phyloP scores from a whole-genome alignment of 2,888 invertebrate species.

The Odontomyia ornata region DNA sequence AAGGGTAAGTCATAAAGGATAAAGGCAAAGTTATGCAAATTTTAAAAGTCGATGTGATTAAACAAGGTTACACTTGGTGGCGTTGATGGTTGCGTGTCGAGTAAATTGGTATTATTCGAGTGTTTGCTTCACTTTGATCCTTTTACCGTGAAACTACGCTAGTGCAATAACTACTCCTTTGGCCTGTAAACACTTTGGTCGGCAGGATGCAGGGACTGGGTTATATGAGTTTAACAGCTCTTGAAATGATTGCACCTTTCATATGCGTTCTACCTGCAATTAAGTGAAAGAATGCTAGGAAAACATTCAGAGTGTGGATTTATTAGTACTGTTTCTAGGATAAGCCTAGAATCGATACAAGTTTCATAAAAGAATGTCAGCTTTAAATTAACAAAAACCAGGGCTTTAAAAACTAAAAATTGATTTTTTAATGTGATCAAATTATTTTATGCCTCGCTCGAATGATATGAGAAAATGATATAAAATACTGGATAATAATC shows the following conservation, averaged over 20 bases:
- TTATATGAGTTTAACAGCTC: constrained; percentile 39
- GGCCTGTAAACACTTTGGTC: not conserved
- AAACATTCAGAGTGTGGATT: not conserved
- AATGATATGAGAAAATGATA: no score
- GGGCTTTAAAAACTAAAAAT: no score
- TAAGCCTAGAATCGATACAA: no score
- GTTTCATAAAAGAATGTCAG: no score
- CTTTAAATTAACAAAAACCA: no score
- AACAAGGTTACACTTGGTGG: constrained; percentile 31
- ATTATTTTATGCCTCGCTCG: no score
- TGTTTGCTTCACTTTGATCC: not conserved
- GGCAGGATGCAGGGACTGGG: not conserved
- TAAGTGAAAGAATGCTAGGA: constrained; percentile 24
- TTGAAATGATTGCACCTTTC: constrained; percentile 42
- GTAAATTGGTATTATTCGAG: constrained; percentile 17
- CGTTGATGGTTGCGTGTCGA: constrained; percentile 39
- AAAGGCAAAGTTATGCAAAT: constrained; percentile 32
- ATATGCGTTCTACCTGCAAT: constrained; percentile 33
- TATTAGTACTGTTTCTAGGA: no score
- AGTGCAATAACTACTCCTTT: not conserved
- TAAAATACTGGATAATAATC: no score
- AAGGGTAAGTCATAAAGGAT: not conserved
- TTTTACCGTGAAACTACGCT: not conserved
- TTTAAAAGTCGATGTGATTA: constrained; percentile 37
- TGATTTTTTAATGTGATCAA: no score